phyloP scores from a whole-genome alignment of 2,888 invertebrate genomes.

The Drosophila flavopinicola region DNA sequence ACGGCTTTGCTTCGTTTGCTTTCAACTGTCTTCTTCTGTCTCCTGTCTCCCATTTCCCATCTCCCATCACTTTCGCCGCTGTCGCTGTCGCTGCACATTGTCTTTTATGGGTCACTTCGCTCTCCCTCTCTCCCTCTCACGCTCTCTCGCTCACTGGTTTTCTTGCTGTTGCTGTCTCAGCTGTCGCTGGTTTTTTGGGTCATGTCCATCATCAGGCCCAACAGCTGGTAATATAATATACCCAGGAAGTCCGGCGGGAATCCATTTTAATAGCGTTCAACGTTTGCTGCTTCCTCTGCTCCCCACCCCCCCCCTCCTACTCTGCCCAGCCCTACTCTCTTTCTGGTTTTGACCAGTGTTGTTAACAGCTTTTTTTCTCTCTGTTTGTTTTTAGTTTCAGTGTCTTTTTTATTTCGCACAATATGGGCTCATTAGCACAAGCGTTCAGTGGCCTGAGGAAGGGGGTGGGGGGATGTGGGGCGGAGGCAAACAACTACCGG shows the following conservation, averaged over 20 bases:
- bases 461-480: no score
- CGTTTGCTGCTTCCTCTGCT: constrained; percentile 28
- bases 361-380: constrained; percentile 46
- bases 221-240: constrained; percentile 73
- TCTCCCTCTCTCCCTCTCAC: neutral
- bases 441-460: neutral
- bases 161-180: constrained; percentile 1
- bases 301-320: neutral
- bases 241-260: constrained; percentile 79
- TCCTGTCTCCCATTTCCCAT: neutral
- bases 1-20: constrained; percentile 30
- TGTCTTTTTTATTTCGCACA: constrained; percentile 64
- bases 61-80: constrained; percentile 64
- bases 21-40: constrained; percentile 24
- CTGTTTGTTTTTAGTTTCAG: constrained; percentile 48
- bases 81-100: constrained; percentile 61
- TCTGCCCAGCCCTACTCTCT: neutral
- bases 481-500: neutral
- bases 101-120: constrained; percentile 64
- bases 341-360: constrained; percentile 44
- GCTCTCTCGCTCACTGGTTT: neutral
- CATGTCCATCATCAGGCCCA: constrained; percentile 70
- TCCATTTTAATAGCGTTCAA: constrained; percentile 76
- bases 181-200: constrained; percentile 62
- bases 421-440: constrained; percentile 79